A percentile compares a stretch with the other conserved stretches of the same genome.
Conservation (phyloP, 2,113 vertebrate genomes). For the Lasiurus cinereus region DNA sequence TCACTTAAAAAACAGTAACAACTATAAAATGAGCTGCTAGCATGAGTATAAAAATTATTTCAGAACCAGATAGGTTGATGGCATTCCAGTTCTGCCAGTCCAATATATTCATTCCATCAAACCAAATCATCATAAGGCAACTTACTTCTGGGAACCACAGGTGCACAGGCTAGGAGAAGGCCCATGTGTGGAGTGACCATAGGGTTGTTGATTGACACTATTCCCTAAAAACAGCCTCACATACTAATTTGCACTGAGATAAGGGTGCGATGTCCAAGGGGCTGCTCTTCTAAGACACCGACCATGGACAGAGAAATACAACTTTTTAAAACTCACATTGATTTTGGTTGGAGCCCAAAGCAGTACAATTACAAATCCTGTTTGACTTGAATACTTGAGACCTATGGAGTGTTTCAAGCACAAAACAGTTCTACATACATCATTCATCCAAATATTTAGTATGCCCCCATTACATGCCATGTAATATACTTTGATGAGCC, state of each 20-base stretch:
- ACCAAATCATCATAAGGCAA: not conserved
- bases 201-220: not conserved
- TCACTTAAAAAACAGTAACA: constrained; percentile 44
- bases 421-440: constrained; percentile 1
- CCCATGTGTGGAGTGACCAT: fast-evolving
- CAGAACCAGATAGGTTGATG: not conserved
- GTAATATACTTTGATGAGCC: not conserved
- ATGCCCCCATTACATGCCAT: not conserved
- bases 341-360: constrained; percentile 19
- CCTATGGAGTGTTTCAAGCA: not conserved
- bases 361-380: not conserved
- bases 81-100: not conserved
- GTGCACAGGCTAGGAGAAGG: not conserved
- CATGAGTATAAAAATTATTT: not conserved
- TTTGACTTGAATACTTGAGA: constrained; percentile 18
- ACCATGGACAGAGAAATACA: not conserved
- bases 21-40: not conserved
- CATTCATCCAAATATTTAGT: not conserved
- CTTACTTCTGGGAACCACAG: not conserved
- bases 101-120: not conserved
- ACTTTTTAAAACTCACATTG: not conserved
- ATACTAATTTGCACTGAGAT: not conserved
- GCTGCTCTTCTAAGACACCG: not conserved
- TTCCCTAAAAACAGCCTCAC: not conserved
- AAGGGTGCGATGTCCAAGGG: not conserved